Conservation (phyloP, 2,888 invertebrate species). For the Apotomis turbidana region DNA sequence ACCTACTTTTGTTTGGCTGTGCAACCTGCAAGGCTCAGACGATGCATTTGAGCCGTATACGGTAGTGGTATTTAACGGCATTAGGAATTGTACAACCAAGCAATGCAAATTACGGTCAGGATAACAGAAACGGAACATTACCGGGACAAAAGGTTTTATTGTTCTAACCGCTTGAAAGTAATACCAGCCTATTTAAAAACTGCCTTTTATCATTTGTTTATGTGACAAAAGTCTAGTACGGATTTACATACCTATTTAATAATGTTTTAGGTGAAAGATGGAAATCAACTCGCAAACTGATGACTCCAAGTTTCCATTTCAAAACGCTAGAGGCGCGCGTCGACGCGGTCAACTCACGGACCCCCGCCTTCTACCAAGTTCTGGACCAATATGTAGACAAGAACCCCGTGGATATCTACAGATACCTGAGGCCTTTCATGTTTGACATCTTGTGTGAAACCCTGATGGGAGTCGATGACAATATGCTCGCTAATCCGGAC, state of each 20-base stretch:
- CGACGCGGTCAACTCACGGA: constrained; percentile 48
- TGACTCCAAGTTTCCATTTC: constrained; percentile 53
- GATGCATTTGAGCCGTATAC: constrained; percentile 10
- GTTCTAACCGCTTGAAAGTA: not conserved
- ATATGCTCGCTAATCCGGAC: constrained; percentile 49
- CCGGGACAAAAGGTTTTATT: not conserved
- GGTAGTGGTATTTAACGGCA: not conserved
- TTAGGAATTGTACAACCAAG: constrained; percentile 2
- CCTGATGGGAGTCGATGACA: constrained; percentile 52
- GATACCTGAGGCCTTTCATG: constrained; percentile 54
- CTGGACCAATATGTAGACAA: constrained; percentile 46
- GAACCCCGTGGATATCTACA: constrained; percentile 49
- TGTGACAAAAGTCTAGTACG: not conserved
- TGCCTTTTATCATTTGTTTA: not conserved
- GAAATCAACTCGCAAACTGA: constrained; percentile 52
- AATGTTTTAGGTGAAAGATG: constrained; percentile 50
- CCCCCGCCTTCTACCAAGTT: constrained; percentile 48
- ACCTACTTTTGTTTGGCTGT: constrained; percentile 41
- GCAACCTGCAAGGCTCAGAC: constrained; percentile 25
- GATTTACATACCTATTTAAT: not conserved
- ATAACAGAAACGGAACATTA: constrained; percentile 1
- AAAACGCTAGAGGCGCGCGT: constrained; percentile 51
- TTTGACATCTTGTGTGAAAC: constrained; percentile 52
- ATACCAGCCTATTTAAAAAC: not conserved
- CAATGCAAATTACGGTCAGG: not conserved